phyloP scores from a whole-genome alignment of 2,113 vertebrate genomes.

The Epinephelus moara region DNA sequence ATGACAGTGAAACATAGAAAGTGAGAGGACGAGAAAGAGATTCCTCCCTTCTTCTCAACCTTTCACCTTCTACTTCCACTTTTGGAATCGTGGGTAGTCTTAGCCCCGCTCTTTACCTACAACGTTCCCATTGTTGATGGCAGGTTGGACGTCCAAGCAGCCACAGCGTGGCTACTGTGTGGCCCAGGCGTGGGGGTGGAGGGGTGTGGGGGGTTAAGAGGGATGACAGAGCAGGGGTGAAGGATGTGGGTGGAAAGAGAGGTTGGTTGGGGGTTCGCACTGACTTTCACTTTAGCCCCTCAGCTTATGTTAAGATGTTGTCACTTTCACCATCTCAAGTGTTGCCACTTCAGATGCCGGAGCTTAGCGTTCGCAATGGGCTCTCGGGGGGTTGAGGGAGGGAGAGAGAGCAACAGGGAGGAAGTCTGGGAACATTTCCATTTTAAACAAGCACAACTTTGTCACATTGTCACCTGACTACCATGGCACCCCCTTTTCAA shows the following conservation, averaged over 20 bases:
- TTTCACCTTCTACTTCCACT: constrained; percentile 32
- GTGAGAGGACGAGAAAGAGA: constrained; percentile 22
- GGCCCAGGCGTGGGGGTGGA: not conserved
- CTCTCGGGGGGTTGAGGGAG: constrained; percentile 37
- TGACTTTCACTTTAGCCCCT: constrained; percentile 82
- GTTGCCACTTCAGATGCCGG: constrained; percentile 87
- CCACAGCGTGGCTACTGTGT: constrained; percentile 28
- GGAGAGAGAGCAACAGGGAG: constrained; percentile 65
- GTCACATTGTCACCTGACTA: constrained; percentile 77
- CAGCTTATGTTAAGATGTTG: constrained; percentile 87
- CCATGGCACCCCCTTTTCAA: constrained; percentile 62
- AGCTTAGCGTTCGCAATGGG: constrained; percentile 80
- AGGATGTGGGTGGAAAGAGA: constrained; percentile 67
- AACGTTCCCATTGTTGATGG: constrained; percentile 27
- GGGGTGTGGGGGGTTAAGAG: constrained; percentile 18
- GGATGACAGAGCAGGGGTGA: constrained; percentile 55
- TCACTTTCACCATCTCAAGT: constrained; percentile 89
- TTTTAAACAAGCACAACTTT: constrained; percentile 82
- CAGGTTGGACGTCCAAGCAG: constrained; percentile 45
- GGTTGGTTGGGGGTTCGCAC: constrained; percentile 59
- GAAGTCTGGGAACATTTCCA: constrained; percentile 80
- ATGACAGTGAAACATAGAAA: constrained; percentile 64
- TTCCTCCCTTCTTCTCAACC: constrained; percentile 9
- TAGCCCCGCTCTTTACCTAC: constrained; percentile 43
- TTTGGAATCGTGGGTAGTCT: constrained; percentile 29